Conservation (phyloP, 2,113 vertebrate genomes). For the Eira barbara region DNA sequence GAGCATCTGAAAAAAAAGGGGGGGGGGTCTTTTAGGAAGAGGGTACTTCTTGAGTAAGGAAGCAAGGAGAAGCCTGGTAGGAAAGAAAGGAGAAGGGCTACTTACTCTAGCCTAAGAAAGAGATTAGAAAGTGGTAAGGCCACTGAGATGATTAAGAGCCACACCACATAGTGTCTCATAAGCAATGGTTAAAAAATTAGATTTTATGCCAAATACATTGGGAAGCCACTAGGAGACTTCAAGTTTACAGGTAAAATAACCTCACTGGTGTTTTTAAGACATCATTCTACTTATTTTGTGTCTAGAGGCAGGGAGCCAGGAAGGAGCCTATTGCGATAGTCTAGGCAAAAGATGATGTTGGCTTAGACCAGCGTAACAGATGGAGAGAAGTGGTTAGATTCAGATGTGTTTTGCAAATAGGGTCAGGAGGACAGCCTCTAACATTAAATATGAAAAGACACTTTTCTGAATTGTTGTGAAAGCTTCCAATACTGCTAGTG, state of each 20-base stretch:
- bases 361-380: background rate
- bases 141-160: too few relatives aligned
- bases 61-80: background rate
- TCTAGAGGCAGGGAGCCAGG: background rate
- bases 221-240: background rate
- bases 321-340: background rate
- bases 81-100: background rate
- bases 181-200: background rate
- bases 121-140: fast-evolving
- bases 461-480: background rate
- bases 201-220: background rate
- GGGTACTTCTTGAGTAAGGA: background rate
- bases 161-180: fast-evolving
- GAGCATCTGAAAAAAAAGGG: background rate
- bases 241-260: background rate
- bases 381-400: background rate
- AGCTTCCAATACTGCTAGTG: background rate
- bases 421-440: background rate
- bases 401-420: background rate
- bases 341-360: background rate
- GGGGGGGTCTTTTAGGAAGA: background rate
- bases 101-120: background rate
- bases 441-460: background rate
- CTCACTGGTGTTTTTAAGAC: background rate
- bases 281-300: background rate